Conservation (phyloP, 2,888 invertebrate genomes). For the Epirrhoe alternata region DNA sequence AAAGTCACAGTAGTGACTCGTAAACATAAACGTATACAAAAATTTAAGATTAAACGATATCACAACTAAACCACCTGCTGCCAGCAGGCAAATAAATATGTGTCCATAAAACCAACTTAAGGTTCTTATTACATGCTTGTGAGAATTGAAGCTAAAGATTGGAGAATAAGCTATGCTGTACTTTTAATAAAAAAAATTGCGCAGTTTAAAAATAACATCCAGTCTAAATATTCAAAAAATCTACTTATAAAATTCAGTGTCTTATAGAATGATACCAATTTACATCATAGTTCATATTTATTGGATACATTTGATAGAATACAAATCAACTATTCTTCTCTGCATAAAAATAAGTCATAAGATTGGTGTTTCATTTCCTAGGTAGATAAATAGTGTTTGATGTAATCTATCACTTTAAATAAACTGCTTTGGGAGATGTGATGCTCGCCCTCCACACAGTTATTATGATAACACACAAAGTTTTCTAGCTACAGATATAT, state of each 20-base stretch:
- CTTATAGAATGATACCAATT: neutral
- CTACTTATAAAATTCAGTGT: neutral
- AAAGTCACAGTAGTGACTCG: conserved; percentile 75
- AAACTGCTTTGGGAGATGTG: conserved; percentile 38
- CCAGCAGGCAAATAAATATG: conserved; percentile 72
- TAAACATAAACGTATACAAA: conserved; percentile 84
- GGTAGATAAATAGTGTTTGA: conserved; percentile 46
- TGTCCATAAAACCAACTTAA: conserved; percentile 40
- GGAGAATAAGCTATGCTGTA: conserved; percentile 32
- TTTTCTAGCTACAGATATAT: conserved; percentile 75
- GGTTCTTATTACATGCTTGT: conserved; percentile 24
- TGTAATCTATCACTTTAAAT: conserved; percentile 41
- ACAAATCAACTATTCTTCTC: conserved; percentile 15
- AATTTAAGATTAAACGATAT: conserved; percentile 81
- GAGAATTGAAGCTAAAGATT: conserved; percentile 13
- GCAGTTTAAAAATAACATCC: neutral
- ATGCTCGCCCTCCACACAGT: conserved; percentile 39
- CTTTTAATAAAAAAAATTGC: conserved; percentile 9
- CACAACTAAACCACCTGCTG: conserved; percentile 79
- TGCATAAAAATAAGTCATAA: conserved; percentile 32
- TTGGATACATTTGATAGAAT: neutral
- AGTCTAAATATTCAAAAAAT: neutral
- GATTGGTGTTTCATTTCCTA: conserved; percentile 45
- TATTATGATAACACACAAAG: conserved; percentile 62
- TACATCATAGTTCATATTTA: neutral